Evolutionary conservation across 92 coral and sea anemone genomes (phyloP), one percentile per base, ranked within the genome.

Genomic region (Hydrozoanthus gracilis): DNA sequence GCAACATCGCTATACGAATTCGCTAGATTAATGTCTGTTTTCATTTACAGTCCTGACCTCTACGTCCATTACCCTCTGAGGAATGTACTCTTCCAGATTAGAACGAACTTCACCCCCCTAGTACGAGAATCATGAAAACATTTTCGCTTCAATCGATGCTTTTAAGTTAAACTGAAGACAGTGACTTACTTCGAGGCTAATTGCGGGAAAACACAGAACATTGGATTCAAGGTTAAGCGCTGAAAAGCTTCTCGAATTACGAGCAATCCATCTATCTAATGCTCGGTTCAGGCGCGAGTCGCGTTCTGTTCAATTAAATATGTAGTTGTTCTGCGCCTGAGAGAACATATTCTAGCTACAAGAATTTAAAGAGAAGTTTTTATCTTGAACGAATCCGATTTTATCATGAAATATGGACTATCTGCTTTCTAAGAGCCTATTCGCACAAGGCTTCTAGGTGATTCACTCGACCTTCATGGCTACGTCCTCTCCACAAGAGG

Each of bases 301-400:
- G 73, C 55, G 74, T 80, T 80, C 85, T 80, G 85, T 80, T 80
- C 85, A 80, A 80, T 80, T 64, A 80, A 64, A 64, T 74, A 80
- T 80, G 69, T 17, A 10, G 85, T 49, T 65, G 11, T 80, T 80
- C 85, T 80, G 85, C 66, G 73, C 52, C 7, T 17, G 85, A 80
- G 60, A 80, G 73, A 45, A 80, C 48, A 51, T 52, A 62, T 80
- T 66, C 85, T 65, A 64, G 85, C 48, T 10, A 17, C 18, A 20
- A 67, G 35, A 17, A 80, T 48, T 80, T 64, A 74, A 45, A 80
- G 47, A 49, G 15, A 44, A 16, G 46, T 14, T 11, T 12, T 80
- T 80, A 11, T 18, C 16, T 4, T 47, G 6, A 16, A 52, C 49
- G 44, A 64, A 48, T 51, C 51, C n/a, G 47, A 62, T 64, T 80